Evolutionary conservation across 2,888 invertebrate genomes (phyloP).

Genomic region (Pasiphila rectangulata): DNA sequence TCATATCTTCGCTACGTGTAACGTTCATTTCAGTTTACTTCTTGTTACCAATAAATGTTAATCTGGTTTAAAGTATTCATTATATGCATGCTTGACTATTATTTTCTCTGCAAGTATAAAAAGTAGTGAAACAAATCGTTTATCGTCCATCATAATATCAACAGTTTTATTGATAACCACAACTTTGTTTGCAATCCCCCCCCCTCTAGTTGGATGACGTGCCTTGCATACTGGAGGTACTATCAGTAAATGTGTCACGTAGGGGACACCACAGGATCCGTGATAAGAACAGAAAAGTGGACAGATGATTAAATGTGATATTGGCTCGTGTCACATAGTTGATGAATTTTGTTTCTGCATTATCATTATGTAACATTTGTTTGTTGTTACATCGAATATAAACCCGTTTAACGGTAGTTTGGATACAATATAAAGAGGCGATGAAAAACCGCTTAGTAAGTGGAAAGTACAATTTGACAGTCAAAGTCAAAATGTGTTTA

Average conservation of each 20-base stretch:
- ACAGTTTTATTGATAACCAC: not conserved
- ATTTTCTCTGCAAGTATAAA: too few relatives aligned
- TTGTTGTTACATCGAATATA: too few relatives aligned
- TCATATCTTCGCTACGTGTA: slow-evolving; percentile 9
- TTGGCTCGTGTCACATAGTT: slow-evolving; percentile 19
- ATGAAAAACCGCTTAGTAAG: too few relatives aligned
- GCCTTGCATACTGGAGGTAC: slow-evolving; percentile 45
- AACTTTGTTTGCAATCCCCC: slow-evolving; percentile 22
- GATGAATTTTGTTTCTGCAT: slow-evolving; percentile 8
- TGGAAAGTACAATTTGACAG: too few relatives aligned
- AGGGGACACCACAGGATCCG: slow-evolving; percentile 40
- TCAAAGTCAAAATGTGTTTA: too few relatives aligned
- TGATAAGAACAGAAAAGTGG: slow-evolving; percentile 42
- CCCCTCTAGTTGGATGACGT: slow-evolving; percentile 44
- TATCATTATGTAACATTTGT: too few relatives aligned
- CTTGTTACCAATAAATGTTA: not conserved
- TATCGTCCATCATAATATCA: not conserved
- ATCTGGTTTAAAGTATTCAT: not conserved
- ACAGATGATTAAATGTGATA: slow-evolving; percentile 27
- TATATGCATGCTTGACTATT: not conserved
- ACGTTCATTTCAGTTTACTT: slow-evolving; percentile 11
- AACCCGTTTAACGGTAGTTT: too few relatives aligned
- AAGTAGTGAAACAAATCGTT: too few relatives aligned
- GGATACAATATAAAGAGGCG: too few relatives aligned
- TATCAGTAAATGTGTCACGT: slow-evolving; percentile 62